Conservation (phyloP, 2,888 invertebrate species). For the Orthosia cruda region DNA sequence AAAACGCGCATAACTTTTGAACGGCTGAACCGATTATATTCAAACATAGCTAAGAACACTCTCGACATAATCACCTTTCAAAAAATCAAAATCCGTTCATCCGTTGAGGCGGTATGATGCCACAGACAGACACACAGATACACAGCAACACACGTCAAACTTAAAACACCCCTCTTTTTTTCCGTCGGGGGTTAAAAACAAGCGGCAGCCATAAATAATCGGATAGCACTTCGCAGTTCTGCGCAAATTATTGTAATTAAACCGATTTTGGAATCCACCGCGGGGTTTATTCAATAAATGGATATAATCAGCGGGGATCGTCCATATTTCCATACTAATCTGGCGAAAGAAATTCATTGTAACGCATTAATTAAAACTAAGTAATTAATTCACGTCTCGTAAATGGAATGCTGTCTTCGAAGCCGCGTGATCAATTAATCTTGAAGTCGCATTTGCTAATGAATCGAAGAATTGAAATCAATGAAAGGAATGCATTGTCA, state of each 20-base stretch:
- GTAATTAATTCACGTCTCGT: constrained; percentile 31
- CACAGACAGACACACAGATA: too few relatives aligned
- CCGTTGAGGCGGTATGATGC: too few relatives aligned
- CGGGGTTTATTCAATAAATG: constrained; percentile 50
- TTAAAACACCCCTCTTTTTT: too few relatives aligned
- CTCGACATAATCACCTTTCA: too few relatives aligned
- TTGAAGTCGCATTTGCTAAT: constrained; percentile 17
- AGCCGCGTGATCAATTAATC: constrained; percentile 41
- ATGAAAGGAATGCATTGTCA: constrained; percentile 29
- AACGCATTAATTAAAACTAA: constrained; percentile 29
- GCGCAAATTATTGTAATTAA: constrained; percentile 44
- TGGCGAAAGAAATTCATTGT: constrained; percentile 49
- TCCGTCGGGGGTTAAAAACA: too few relatives aligned
- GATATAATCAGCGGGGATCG: constrained; percentile 17
- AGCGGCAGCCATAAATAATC: not conserved
- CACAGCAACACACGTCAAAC: too few relatives aligned
- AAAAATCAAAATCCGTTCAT: too few relatives aligned
- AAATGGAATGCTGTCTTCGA: constrained; percentile 40
- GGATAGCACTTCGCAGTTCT: not conserved
- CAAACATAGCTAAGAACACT: too few relatives aligned
- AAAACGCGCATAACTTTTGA: too few relatives aligned
- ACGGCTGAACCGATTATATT: too few relatives aligned
- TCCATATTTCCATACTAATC: constrained; percentile 42
- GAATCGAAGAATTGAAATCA: constrained; percentile 44
- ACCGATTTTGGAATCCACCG: not conserved